Evolutionary conservation across 2,888 invertebrate species (phyloP).

Genomic region (Eristalinus sepulchralis): DNA sequence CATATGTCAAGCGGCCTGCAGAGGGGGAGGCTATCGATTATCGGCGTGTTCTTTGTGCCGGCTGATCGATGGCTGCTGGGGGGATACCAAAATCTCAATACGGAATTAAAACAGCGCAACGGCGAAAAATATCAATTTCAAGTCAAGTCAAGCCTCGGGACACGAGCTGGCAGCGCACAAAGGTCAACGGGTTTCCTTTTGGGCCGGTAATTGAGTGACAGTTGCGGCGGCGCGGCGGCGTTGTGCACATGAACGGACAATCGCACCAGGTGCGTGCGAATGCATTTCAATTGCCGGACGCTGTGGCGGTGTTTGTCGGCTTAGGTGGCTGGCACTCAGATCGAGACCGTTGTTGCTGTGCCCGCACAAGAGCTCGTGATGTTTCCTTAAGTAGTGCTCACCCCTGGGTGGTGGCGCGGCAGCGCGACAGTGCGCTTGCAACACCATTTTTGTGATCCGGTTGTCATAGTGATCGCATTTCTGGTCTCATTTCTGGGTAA

Average conservation of each 20-base stretch:
- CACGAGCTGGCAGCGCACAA: conserved; percentile 18
- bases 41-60: neutral
- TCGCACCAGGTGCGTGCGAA: conserved; percentile 54
- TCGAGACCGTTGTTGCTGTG: conserved; percentile 20
- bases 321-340: conserved; percentile 6
- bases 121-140: neutral
- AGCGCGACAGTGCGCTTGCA: conserved; percentile 36
- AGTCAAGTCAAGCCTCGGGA: neutral
- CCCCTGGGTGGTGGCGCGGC: conserved; percentile 5
- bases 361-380: conserved; percentile 49
- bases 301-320: neutral
- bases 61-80: neutral
- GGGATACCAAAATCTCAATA: neutral
- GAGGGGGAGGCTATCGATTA: neutral
- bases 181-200: conserved; percentile 67
- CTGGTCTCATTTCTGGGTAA: conserved; percentile 65
- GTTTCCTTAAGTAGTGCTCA: conserved; percentile 60
- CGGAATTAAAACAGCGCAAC: neutral
- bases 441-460: conserved; percentile 48
- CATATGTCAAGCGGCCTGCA: neutral
- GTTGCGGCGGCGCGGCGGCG: conserved; percentile 34
- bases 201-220: neutral
- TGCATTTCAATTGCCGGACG: conserved; percentile 50
- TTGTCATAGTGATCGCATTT: conserved; percentile 66
- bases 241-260: conserved; percentile 5